Conservation (phyloP, 2,888 invertebrate species). For the Dryadula phaetusa region DNA sequence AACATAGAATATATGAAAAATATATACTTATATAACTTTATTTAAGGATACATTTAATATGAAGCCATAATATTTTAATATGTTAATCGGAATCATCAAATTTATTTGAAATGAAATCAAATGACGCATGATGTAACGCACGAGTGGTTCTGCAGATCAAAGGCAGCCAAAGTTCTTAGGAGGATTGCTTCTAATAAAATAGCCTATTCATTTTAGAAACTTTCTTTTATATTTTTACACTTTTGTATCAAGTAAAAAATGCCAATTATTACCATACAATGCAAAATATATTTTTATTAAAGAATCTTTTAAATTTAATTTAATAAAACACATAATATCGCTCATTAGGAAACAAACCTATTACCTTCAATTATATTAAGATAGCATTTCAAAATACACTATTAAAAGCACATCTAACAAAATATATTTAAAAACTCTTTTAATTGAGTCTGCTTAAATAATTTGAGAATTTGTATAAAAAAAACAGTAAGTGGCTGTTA, state of each 20-base stretch:
- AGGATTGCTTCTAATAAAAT: constrained; percentile 4
- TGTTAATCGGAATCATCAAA: constrained; percentile 3
- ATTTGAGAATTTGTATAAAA: background rate
- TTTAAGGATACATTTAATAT: background rate
- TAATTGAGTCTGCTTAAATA: background rate
- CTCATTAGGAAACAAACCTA: background rate
- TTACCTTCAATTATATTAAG: too few relatives aligned
- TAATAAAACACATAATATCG: too few relatives aligned
- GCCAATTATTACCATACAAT: too few relatives aligned
- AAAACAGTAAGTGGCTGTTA: constrained; percentile 5
- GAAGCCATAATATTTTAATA: background rate
- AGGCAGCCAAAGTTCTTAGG: background rate
- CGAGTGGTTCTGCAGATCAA: constrained; percentile 8
- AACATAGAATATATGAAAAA: too few relatives aligned
- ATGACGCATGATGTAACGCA: constrained; percentile 21
- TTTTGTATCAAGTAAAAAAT: too few relatives aligned
- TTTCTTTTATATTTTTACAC: background rate
- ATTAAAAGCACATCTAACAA: background rate
- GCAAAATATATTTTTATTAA: background rate
- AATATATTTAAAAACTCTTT: background rate
- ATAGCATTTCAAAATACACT: background rate
- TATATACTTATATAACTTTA: background rate
- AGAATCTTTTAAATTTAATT: too few relatives aligned
- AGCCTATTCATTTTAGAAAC: background rate
- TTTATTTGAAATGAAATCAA: constrained; percentile 15